phyloP scores from a whole-genome alignment of 2,888 invertebrate species.

The Crematogaster levior region DNA sequence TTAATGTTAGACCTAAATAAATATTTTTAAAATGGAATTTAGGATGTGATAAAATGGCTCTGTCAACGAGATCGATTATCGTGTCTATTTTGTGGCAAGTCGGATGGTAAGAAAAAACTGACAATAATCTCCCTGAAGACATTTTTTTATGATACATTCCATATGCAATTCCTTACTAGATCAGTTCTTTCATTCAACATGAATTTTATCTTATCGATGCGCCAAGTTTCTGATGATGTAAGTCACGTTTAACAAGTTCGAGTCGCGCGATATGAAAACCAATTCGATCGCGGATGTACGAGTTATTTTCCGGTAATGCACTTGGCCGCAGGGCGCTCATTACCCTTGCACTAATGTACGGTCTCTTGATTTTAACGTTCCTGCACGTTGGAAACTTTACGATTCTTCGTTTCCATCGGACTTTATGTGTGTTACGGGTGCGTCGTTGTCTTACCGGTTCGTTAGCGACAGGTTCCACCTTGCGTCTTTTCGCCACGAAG shows the following conservation, averaged over 20 bases:
- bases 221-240: not conserved
- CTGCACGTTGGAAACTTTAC: constrained; percentile 76
- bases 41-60: too few relatives aligned
- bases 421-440: constrained; percentile 75
- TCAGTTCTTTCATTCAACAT: not conserved
- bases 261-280: constrained; percentile 1
- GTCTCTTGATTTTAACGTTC: constrained; percentile 80
- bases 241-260: constrained; percentile 24
- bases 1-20: too few relatives aligned
- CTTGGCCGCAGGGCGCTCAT: constrained; percentile 74
- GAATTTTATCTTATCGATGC: constrained; percentile 8
- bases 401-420: constrained; percentile 80
- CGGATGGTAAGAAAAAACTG: too few relatives aligned
- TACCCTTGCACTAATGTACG: constrained; percentile 76
- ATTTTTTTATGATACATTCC: too few relatives aligned
- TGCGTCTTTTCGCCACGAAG: constrained; percentile 47
- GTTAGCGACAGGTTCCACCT: constrained; percentile 75
- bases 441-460: constrained; percentile 77
- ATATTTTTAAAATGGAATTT: too few relatives aligned
- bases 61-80: too few relatives aligned
- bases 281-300: constrained; percentile 52
- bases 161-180: not conserved
- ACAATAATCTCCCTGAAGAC: too few relatives aligned
- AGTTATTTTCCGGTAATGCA: constrained; percentile 60
- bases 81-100: too few relatives aligned